Percentiles rank a stretch among this genome's conserved stretches.
Conservation (phyloP, 2,888 invertebrate species). For the Drosophila siamana region DNA sequence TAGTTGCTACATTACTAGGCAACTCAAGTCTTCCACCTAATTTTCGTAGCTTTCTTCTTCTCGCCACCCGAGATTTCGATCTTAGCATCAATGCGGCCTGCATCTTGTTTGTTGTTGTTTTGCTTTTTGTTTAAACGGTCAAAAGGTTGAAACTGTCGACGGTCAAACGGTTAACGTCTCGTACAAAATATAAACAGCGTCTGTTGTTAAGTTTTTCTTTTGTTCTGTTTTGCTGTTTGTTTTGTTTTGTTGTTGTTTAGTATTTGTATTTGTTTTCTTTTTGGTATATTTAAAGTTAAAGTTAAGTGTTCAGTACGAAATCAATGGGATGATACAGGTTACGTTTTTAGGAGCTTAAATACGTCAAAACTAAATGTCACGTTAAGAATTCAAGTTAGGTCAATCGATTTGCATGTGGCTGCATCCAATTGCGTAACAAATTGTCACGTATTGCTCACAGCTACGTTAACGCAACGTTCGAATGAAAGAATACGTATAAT, state of each 20-base stretch:
- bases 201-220: conserved; percentile 24
- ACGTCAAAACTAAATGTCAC: conserved; percentile 81
- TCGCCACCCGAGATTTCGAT: conserved; percentile 94
- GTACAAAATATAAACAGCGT: conserved; percentile 34
- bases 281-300: conserved; percentile 3
- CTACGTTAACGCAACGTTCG: conserved; percentile 46
- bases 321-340: conserved; percentile 81
- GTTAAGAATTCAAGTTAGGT: conserved; percentile 46
- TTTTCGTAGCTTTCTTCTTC: conserved; percentile 91
- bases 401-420: conserved; percentile 40
- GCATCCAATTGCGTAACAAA: conserved; percentile 52
- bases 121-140: conserved; percentile 50
- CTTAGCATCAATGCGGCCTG: conserved; percentile 97
- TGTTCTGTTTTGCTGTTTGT: conserved; percentile 11
- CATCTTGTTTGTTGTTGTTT: conserved; percentile 87
- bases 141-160: conserved; percentile 30
- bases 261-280: conserved; percentile 6
- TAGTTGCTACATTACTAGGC: conserved; percentile 95
- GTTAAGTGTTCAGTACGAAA: conserved; percentile 61
- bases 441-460: conserved; percentile 38
- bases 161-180: conserved; percentile 34
- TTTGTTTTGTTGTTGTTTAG: conserved; percentile 2
- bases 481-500: conserved; percentile 53
- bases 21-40: conserved; percentile 92
- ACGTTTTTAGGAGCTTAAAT: conserved; percentile 82